Evolutionary conservation across 2,888 invertebrate species (phyloP).

Genomic region (Pimpla rufipes): DNA sequence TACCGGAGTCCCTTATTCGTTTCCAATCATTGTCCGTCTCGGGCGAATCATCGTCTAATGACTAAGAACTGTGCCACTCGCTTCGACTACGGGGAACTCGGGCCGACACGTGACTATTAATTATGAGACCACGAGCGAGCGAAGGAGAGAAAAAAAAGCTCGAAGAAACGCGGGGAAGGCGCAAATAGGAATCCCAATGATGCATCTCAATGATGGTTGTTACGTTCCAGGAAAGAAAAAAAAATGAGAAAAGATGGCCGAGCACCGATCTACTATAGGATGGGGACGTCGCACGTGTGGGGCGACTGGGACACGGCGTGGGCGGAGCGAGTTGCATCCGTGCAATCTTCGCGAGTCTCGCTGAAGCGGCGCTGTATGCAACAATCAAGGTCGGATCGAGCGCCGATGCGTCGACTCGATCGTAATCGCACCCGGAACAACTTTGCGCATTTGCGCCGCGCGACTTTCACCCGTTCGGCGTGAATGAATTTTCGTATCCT

Average conservation of each 20-base stretch:
- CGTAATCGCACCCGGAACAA: slow-evolving; percentile 64
- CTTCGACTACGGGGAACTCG: background rate
- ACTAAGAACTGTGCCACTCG: background rate
- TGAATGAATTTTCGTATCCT: background rate
- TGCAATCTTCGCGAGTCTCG: slow-evolving; percentile 29
- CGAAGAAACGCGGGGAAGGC: slow-evolving; percentile 18
- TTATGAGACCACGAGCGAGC: slow-evolving; percentile 22
- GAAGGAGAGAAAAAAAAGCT: slow-evolving; percentile 16
- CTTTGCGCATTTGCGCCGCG: slow-evolving; percentile 43
- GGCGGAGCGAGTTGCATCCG: slow-evolving; percentile 24
- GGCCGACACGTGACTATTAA: slow-evolving; percentile 35
- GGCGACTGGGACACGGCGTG: slow-evolving; percentile 1
- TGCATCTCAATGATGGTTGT: slow-evolving; percentile 25
- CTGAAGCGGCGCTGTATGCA: slow-evolving; percentile 52
- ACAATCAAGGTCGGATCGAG: slow-evolving; percentile 59
- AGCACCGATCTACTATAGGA: slow-evolving; percentile 36
- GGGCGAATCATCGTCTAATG: background rate
- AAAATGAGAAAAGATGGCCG: slow-evolving; percentile 26
- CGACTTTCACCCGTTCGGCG: slow-evolving; percentile 62
- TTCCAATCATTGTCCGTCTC: background rate
- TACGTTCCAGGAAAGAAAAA: slow-evolving; percentile 18
- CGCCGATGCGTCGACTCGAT: slow-evolving; percentile 26
- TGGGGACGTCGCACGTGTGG: slow-evolving; percentile 51
- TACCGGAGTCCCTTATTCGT: background rate
- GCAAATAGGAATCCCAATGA: slow-evolving; percentile 30